phyloP scores from a whole-genome alignment of 2,888 invertebrate species.

The Dicyrtoma fusca region DNA sequence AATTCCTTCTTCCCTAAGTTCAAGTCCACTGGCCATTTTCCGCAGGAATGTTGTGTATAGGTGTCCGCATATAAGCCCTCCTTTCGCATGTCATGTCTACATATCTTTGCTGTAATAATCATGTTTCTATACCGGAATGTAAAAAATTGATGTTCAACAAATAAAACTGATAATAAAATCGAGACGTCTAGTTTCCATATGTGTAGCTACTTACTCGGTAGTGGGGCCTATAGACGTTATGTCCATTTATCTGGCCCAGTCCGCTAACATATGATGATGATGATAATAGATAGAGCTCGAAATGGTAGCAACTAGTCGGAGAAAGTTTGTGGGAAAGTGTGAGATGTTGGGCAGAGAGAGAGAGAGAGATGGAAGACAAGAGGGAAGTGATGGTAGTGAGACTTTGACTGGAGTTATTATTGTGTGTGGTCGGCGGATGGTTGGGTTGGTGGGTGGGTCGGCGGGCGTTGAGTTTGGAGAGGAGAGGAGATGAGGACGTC shows the following conservation, averaged over 20 bases:
- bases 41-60: too few relatives aligned
- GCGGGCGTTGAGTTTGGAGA: background rate
- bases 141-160: too few relatives aligned
- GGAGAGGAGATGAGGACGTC: background rate
- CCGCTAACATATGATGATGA: conserved; percentile 36
- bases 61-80: too few relatives aligned
- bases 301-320: conserved; percentile 13
- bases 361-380: background rate
- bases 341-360: background rate
- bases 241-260: conserved; percentile 27
- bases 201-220: background rate
- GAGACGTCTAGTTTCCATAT: too few relatives aligned
- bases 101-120: too few relatives aligned
- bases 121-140: too few relatives aligned
- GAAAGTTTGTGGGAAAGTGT: background rate
- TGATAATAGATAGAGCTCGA: conserved; percentile 31
- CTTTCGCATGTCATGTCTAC: too few relatives aligned
- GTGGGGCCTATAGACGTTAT: background rate
- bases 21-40: too few relatives aligned
- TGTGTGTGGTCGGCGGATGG: conserved; percentile 15
- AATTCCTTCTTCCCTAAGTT: too few relatives aligned
- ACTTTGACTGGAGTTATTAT: conserved; percentile 5
- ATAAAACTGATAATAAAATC: too few relatives aligned
- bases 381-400: background rate
- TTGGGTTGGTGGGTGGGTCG: too few relatives aligned